Percentiles rank a stretch among this genome's conserved stretches.
These are phyloP conservation scores for Phyllopteryx taeniolatus DNA, from an alignment of 2,113 vertebrate species.

Conservation along the genomic window DNA sequence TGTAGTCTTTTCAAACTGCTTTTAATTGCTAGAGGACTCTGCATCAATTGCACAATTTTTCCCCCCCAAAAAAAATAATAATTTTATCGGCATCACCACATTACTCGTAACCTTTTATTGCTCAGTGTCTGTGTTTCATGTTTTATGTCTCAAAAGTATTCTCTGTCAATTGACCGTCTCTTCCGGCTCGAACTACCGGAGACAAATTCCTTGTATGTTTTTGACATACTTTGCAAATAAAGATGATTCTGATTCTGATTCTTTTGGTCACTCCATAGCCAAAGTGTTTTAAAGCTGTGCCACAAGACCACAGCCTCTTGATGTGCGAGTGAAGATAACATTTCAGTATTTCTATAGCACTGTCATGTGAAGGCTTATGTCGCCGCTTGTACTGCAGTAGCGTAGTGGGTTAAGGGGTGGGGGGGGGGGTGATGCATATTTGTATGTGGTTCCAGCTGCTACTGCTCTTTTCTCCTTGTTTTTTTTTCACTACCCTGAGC, in stretches of 20 bases:
- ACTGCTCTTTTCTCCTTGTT: conserved; percentile 24
- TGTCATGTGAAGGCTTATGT: conserved; percentile 77
- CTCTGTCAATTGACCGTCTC: no score
- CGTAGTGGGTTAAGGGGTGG: neutral
- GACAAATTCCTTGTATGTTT: no score
- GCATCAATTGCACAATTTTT: no score
- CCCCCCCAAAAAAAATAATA: no score
- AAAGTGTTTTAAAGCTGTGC: conserved; percentile 74
- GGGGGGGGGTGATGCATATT: conserved; percentile 73
- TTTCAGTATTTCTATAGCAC: conserved; percentile 76
- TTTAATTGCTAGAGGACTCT: no score
- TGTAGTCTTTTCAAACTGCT: no score
- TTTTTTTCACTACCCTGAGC: conserved; percentile 40
- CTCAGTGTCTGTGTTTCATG: no score
- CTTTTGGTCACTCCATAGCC: conserved; percentile 55
- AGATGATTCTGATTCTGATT: neutral
- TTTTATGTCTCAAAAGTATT: no score
- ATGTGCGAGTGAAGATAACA: conserved; percentile 74
- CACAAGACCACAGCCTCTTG: conserved; percentile 66
- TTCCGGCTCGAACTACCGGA: no score
- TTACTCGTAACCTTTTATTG: no score
- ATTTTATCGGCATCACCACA: no score
- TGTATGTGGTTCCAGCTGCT: conserved; percentile 61
- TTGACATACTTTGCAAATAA: no score
- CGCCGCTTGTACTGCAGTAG: conserved; percentile 64